Percentiles rank a stretch among this genome's conserved stretches.
Evolutionary conservation across 1,140 invertebrate genomes (phyloP).

Genomic region (Drosophila fuyamai): DNA sequence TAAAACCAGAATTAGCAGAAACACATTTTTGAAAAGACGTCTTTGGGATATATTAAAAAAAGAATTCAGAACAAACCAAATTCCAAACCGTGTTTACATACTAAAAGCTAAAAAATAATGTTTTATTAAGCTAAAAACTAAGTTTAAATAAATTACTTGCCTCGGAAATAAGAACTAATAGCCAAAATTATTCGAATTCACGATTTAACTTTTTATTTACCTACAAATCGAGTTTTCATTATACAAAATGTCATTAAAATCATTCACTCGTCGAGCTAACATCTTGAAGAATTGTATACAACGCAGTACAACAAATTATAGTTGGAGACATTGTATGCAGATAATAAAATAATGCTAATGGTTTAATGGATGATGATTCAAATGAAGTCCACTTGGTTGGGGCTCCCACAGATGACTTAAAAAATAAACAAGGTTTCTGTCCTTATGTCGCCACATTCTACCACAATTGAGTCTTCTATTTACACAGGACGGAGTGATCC

Average conservation of each 20-base stretch:
- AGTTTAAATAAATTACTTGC: background rate
- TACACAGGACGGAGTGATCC: slow-evolving; percentile 30
- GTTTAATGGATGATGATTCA: background rate
- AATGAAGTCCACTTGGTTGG: background rate
- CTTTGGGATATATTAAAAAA: background rate
- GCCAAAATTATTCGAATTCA: slow-evolving; percentile 8
- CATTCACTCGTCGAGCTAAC: slow-evolving; percentile 31
- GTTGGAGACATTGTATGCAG: slow-evolving; percentile 2
- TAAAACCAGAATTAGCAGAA: background rate
- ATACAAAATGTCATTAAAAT: slow-evolving; percentile 57
- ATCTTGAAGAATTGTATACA: slow-evolving; percentile 5
- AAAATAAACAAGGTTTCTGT: slow-evolving; percentile 28
- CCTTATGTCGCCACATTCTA: slow-evolving; percentile 33
- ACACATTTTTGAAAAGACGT: background rate
- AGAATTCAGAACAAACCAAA: no score
- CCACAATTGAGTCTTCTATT: slow-evolving; percentile 53
- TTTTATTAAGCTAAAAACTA: background rate
- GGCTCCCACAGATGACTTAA: slow-evolving; percentile 39
- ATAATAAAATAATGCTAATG: slow-evolving; percentile 11
- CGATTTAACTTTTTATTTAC: slow-evolving; percentile 69
- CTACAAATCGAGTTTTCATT: slow-evolving; percentile 54
- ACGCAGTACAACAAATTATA: slow-evolving; percentile 6
- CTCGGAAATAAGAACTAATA: background rate
- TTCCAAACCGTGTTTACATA: no score
- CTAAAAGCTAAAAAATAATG: no score